Evolutionary conservation across 2,113 vertebrate species (phyloP), one percentile per base, ranked within the genome.

Genomic region (Nibea coibor): DNA sequence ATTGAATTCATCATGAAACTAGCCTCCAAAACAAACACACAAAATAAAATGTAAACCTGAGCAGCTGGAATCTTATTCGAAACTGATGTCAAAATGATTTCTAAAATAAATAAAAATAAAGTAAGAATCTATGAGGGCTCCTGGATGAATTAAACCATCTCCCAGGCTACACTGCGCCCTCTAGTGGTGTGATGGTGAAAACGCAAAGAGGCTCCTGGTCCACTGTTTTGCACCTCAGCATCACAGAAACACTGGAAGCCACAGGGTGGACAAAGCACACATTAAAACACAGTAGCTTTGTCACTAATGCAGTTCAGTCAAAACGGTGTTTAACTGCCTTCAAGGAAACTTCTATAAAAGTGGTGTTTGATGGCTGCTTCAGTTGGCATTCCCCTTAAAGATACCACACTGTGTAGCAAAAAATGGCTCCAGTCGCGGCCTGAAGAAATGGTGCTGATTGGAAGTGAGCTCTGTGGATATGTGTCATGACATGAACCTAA

Each of bases 111-210:
- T 26, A 26, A 26, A 26, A 26, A 26, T 43, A 19, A 35, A 72
- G 62, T 53, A 11, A 59, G 8, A 65, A 51, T 51, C 31, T 71
- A 53, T 4, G 10, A n/a, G 45, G 24, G 5, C n/a, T 42, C 10
- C 35, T 31, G 5, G 1, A 5, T 56, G 39, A 10, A 53, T 51
- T 50, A 10, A 54, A 56, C 58, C 48, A 5, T 28, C n/a, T 50
- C 3, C 17, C 48, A 47, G 54, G 19, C 26, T 28, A 14, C n/a
- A 68, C 66, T 6, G 26, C 48, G 85, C 84, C 88, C 90, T 80
- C 88, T 87, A 75, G 87, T 72, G 90, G 88, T 82, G 15, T n/a
- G n/a, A 57, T n/a, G 15, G 8, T 57, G 14, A 24, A 76, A 62
- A 69, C 16, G 4, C 2, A 2, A 62, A 20, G 12, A 19, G 47